Base-by-base conservation (phyloP, 2,113 vertebrate species). In the Zonotrichia leucophrys region DNA sequence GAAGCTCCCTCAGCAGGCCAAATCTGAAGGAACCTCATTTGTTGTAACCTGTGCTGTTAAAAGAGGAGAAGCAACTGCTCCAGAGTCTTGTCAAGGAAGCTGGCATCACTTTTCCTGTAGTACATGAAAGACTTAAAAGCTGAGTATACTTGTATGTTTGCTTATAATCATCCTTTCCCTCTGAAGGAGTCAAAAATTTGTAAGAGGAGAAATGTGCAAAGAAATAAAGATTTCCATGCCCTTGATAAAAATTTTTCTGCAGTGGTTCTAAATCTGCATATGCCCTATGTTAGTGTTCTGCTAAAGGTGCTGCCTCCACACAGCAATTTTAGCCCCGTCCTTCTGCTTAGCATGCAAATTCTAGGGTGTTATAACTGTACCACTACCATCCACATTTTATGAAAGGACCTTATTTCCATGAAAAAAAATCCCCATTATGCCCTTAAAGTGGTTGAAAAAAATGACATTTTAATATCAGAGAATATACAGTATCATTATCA, bases 381-480 rank as follows among this genome's bases (percentile, higher is more conserved):
- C 20, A 30, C 47, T 55, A 41, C 33, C 14, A 56, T 77, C 60
- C 86, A 60, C 1, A 1, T 20, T 93, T 87, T 72, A 35, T 78
- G 39, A 95, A 93, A 91, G 50, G 39, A 66, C 21, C 9, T 49
- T 69, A 53, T 83, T 94, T 91, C 79, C 63, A 77, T 7, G 24
- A 56, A 80, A 82, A 82, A 89, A 87, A 76, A 82, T 35, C 1
- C 2, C 39, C 59, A 75, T 92, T 72, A 83, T 39, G 59, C 18
- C 67, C 25, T 90, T 77, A 35, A 68, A 92, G 52, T 44, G 7
- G 52, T 13, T 37, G 75, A 80, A 90, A 88, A 95, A 79, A 7
- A 84, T 10, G 75, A 77, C 74, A 87, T 63, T 86, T 95, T 95
- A 70, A 88, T 91, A 93, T 47, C 68, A 85, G 42, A 73, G 90